phyloP scores from a whole-genome alignment of 2,888 invertebrate species.

The Latrodectus hesperus region DNA sequence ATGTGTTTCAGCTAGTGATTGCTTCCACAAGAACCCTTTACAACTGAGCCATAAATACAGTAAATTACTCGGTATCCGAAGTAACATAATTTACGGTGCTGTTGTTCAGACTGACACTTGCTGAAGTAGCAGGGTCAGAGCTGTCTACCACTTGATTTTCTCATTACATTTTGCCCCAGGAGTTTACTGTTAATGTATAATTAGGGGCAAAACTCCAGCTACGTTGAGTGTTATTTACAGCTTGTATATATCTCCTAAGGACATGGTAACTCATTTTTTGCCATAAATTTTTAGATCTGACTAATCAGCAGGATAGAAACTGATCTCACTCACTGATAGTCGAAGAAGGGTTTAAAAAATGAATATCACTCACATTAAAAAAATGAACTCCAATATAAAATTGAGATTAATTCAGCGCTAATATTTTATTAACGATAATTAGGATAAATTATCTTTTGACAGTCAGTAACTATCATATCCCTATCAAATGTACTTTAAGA shows the following conservation, averaged over 20 bases:
- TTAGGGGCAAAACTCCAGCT: constrained; percentile 21
- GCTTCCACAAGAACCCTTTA: constrained; percentile 37
- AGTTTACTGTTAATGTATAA: constrained; percentile 34
- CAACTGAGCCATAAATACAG: constrained; percentile 40
- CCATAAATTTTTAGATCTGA: constrained; percentile 38
- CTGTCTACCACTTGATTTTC: constrained; percentile 40
- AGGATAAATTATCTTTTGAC: no score
- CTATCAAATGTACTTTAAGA: no score
- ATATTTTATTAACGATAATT: no score
- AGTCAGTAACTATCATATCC: no score
- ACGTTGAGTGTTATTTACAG: constrained; percentile 41
- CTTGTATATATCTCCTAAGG: constrained; percentile 26
- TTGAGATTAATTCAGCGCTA: no score
- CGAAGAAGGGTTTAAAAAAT: no score
- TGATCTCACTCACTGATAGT: no score
- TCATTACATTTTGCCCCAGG: constrained; percentile 35
- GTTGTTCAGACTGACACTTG: constrained; percentile 33
- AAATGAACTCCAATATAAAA: no score
- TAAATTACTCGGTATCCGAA: constrained; percentile 50
- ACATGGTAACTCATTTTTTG: constrained; percentile 38
- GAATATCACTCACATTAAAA: no score
- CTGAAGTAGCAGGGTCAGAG: constrained; percentile 40
- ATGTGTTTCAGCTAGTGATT: constrained; percentile 29
- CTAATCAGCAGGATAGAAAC: no score
- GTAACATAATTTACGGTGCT: constrained; percentile 57